These are phyloP conservation scores for Arizona elegans DNA, from an alignment of 2,113 vertebrate genomes.

Conservation along the genomic window DNA sequence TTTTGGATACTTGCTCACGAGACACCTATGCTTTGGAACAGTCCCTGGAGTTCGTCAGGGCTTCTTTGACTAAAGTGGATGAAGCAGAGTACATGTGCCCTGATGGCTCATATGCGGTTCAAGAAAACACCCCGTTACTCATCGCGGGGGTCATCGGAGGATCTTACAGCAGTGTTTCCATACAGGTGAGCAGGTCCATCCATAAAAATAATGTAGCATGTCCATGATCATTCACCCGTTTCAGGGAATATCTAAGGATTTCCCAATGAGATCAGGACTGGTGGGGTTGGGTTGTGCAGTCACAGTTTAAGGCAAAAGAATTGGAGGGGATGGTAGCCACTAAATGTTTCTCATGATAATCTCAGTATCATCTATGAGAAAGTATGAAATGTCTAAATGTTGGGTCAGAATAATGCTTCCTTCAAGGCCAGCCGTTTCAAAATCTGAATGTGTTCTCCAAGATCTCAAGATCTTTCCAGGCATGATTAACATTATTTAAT, in stretches of 20 bases:
- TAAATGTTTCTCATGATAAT: too few relatives aligned
- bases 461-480: neutral
- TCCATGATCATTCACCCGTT: neutral
- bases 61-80: constrained; percentile 96
- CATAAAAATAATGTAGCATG: neutral
- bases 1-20: constrained; percentile 95
- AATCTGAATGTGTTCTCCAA: neutral
- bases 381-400: neutral
- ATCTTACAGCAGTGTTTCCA: constrained; percentile 97
- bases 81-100: constrained; percentile 98
- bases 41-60: constrained; percentile 95
- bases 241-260: neutral
- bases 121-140: constrained; percentile 90
- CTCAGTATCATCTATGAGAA: neutral
- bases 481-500: neutral
- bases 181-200: constrained; percentile 83
- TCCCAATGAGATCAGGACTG: neutral
- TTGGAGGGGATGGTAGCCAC: neutral
- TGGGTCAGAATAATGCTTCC: neutral
- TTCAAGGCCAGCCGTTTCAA: neutral
- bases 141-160: constrained; percentile 95
- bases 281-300: neutral
- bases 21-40: constrained; percentile 98
- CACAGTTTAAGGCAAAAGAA: neutral
- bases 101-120: constrained; percentile 92